phyloP scores from a whole-genome alignment of 2,888 invertebrate species.

The Euplagia quadripunctaria region DNA sequence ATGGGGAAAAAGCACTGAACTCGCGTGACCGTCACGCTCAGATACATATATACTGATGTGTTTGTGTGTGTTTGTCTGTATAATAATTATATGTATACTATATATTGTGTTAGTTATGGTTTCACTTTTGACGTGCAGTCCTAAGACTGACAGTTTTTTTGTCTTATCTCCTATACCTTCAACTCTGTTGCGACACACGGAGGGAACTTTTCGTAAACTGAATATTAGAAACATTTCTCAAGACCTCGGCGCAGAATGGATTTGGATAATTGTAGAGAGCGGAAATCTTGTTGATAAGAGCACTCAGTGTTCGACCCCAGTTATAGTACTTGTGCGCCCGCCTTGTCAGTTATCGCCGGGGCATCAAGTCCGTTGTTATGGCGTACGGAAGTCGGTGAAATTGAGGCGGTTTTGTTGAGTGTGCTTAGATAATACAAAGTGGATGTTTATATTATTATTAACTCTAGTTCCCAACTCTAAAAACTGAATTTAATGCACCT shows the following conservation, averaged over 20 bases:
- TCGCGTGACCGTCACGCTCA: too few species aligned
- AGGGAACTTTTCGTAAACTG: not conserved
- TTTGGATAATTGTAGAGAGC: not conserved
- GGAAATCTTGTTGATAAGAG: slow-evolving; percentile 16
- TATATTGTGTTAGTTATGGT: too few species aligned
- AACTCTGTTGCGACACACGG: not conserved
- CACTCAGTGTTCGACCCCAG: slow-evolving; percentile 3
- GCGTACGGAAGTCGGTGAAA: slow-evolving; percentile 5
- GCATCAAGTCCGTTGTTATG: not conserved
- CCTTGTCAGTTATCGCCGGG: slow-evolving; percentile 5
- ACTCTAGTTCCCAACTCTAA: not conserved
- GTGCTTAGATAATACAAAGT: not conserved
- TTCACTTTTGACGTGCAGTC: too few species aligned
- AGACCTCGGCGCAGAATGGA: slow-evolving; percentile 1
- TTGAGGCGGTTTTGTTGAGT: slow-evolving; percentile 10
- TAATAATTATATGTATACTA: too few species aligned
- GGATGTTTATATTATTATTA: not conserved
- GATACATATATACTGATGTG: too few species aligned
- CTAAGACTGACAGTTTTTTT: not conserved
- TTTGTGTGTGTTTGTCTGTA: too few species aligned
- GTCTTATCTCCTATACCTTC: not conserved
- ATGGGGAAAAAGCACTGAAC: too few species aligned
- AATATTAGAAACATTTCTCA: not conserved
- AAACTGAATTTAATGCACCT: too few species aligned
- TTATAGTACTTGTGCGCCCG: slow-evolving; percentile 1